phyloP scores from a whole-genome alignment of 2,113 vertebrate genomes.

The Syrmaticus mikado region DNA sequence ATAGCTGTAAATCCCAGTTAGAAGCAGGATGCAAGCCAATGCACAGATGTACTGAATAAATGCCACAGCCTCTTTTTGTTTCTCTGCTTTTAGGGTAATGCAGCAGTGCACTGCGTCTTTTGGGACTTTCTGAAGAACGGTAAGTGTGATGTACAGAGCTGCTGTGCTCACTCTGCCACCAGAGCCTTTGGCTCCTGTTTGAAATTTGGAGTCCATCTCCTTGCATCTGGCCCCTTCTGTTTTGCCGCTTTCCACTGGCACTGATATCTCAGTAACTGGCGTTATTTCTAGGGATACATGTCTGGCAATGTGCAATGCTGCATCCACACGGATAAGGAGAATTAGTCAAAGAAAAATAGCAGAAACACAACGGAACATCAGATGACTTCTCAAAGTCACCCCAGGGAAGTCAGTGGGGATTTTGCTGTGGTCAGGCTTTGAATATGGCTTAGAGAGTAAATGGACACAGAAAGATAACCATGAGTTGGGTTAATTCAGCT shows the following conservation, averaged over 20 bases:
- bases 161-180: neutral
- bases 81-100: constrained; percentile 71
- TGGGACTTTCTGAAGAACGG: constrained; percentile 88
- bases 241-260: neutral
- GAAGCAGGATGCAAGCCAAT: rapidly evolving
- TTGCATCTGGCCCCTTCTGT: neutral
- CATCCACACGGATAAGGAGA: neutral
- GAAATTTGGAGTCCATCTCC: neutral
- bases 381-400: neutral
- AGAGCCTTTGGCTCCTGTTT: neutral
- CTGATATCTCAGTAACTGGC: no score
- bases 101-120: constrained; percentile 80
- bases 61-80: neutral
- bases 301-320: no score
- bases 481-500: neutral
- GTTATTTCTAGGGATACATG: rapidly evolving
- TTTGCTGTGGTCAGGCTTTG: neutral
- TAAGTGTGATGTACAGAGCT: constrained; percentile 63
- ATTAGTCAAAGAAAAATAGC: neutral
- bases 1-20: neutral
- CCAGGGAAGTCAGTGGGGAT: neutral
- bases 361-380: neutral
- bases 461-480: neutral
- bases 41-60: neutral
- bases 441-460: neutral